A percentile compares a stretch with the other conserved stretches of the same genome.
phyloP scores from a whole-genome alignment of 2,113 vertebrate genomes.

The Erpornis zantholeuca region DNA sequence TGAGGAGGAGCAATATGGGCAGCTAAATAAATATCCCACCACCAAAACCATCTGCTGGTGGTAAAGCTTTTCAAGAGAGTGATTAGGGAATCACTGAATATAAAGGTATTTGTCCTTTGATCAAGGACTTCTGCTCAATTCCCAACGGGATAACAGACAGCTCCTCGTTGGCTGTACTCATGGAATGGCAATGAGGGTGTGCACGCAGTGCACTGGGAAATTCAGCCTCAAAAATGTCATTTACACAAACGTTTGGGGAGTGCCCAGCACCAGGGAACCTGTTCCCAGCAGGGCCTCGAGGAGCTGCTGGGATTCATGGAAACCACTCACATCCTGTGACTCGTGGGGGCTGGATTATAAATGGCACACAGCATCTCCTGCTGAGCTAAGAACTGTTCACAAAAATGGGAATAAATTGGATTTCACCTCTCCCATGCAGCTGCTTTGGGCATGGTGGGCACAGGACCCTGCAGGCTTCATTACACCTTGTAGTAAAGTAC shows the following conservation, averaged over 20 bases:
- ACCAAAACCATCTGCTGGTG: neutral
- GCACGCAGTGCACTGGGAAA: neutral
- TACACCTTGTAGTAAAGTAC: neutral
- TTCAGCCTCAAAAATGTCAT: neutral
- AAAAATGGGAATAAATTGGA: neutral
- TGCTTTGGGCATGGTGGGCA: neutral
- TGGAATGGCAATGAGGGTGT: neutral
- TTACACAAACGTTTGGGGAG: neutral
- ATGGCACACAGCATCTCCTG: neutral
- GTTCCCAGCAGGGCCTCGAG: neutral
- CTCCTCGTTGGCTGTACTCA: neutral
- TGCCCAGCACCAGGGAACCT: neutral
- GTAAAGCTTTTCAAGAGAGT: neutral
- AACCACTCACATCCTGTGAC: neutral
- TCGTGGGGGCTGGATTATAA: neutral
- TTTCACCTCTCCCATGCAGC: neutral
- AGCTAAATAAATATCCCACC: slow-evolving; percentile 27
- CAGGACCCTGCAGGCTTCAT: neutral
- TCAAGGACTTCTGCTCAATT: slow-evolving; percentile 5
- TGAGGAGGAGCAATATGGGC: neutral
- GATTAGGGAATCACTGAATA: neutral
- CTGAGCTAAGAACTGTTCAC: neutral
- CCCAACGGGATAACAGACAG: neutral
- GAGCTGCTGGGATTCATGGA: neutral
- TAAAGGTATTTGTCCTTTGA: slow-evolving; percentile 19